Conservation (phyloP, 2,797 vertebrate genomes). For the Dermochelys coriacea region DNA sequence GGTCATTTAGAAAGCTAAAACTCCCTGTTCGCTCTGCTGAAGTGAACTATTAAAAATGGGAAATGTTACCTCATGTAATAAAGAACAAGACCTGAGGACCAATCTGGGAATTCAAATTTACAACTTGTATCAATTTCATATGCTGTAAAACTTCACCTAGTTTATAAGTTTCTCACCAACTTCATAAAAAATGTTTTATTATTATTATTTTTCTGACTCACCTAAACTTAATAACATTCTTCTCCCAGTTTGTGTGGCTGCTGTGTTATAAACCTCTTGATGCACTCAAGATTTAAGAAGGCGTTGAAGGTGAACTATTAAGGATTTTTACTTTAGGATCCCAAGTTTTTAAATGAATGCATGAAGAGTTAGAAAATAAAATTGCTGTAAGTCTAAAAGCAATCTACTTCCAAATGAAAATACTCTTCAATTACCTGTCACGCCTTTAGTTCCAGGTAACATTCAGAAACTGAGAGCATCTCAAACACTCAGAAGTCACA, state of each 20-base stretch:
- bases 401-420: background rate
- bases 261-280: conserved; percentile 62
- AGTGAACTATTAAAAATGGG: conserved; percentile 59
- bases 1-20: conserved; percentile 55
- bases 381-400: background rate
- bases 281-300: conserved; percentile 68
- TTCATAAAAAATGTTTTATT: conserved; percentile 82
- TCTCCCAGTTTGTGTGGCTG: conserved; percentile 52
- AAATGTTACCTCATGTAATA: conserved; percentile 66
- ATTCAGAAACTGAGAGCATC: background rate
- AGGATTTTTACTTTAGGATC: conserved; percentile 42
- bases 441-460: background rate
- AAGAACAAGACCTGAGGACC: conserved; percentile 61
- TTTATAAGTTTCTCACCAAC: conserved; percentile 75
- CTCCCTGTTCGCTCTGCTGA: background rate
- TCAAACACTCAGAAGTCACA: background rate
- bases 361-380: background rate
- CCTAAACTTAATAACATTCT: conserved; percentile 77
- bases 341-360: background rate
- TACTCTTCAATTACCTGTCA: background rate
- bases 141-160: conserved; percentile 74
- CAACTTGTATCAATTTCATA: conserved; percentile 58
- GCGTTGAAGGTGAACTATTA: conserved; percentile 73
- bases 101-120: conserved; percentile 74
- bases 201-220: conserved; percentile 77